Percentiles rank a stretch among this genome's conserved stretches.
phyloP scores from a whole-genome alignment of 2,888 invertebrate species.

The Brachypalpus laphriformis region DNA sequence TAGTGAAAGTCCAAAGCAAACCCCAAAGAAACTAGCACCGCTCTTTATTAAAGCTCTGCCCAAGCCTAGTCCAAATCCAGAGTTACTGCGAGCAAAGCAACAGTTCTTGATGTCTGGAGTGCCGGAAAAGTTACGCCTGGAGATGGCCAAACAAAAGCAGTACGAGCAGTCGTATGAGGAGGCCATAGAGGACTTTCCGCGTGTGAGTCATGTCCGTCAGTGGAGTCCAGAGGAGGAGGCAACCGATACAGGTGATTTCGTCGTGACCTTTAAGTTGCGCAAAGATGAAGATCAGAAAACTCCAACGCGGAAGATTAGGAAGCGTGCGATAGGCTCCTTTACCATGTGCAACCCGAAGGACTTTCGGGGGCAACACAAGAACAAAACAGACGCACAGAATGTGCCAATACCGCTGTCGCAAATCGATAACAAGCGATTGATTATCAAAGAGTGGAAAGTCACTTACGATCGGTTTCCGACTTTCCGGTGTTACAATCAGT shows the following conservation, averaged over 20 bases:
- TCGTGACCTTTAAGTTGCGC: constrained; percentile 49
- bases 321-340: constrained; percentile 73
- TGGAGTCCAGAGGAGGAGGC: constrained; percentile 76
- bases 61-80: constrained; percentile 85
- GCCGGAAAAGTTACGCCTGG: constrained; percentile 86
- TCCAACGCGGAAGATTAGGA: constrained; percentile 39
- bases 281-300: constrained; percentile 53
- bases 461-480: constrained; percentile 87
- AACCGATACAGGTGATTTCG: constrained; percentile 54
- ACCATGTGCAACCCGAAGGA: constrained; percentile 75
- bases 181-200: constrained; percentile 84
- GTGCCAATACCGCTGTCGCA: constrained; percentile 66
- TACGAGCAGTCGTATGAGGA: constrained; percentile 80
- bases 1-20: constrained; percentile 77
- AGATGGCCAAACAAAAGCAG: constrained; percentile 83
- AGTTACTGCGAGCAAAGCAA: constrained; percentile 86
- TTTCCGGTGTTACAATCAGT: constrained; percentile 85
- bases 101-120: constrained; percentile 89
- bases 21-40: constrained; percentile 87
- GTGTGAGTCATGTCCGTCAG: constrained; percentile 87
- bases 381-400: constrained; percentile 9
- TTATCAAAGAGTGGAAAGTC: constrained; percentile 84
- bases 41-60: constrained; percentile 85
- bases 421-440: constrained; percentile 81
- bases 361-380: constrained; percentile 58